Conservation (phyloP, 2,888 invertebrate genomes). For the Danaus chrysippus region DNA sequence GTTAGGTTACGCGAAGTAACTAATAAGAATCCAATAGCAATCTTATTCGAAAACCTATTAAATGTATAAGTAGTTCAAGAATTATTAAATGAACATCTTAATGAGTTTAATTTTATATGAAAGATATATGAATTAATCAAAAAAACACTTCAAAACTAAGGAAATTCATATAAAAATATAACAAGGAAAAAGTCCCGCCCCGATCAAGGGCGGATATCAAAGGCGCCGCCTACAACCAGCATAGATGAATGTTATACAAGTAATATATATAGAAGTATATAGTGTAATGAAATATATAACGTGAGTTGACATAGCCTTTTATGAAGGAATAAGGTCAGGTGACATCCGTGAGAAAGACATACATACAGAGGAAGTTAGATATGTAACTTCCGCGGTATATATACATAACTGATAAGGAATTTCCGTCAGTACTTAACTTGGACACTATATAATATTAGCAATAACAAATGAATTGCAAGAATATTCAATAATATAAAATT, state of each 20-base stretch:
- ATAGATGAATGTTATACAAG: conserved; percentile 10
- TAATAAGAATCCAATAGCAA: not conserved
- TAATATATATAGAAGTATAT: conserved; percentile 16
- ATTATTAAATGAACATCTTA: no score
- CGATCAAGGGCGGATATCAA: conserved; percentile 32
- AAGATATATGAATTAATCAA: no score
- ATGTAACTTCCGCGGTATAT: conserved; percentile 27
- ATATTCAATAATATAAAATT: no score
- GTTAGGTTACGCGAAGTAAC: no score
- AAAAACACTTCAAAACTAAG: not conserved
- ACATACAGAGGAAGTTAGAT: conserved; percentile 67
- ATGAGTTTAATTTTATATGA: no score
- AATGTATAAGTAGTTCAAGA: no score
- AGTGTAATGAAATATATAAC: not conserved
- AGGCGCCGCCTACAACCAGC: conserved; percentile 37
- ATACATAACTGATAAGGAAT: conserved; percentile 32
- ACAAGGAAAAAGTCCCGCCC: conserved; percentile 28
- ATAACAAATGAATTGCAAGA: no score
- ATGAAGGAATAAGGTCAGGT: conserved; percentile 29
- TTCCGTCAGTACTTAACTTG: not conserved
- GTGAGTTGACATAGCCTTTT: conserved; percentile 11
- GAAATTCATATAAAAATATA: conserved; percentile 4
- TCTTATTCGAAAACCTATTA: not conserved
- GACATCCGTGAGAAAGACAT: conserved; percentile 68
- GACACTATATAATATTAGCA: not conserved